Percentiles rank a stretch among this genome's conserved stretches.
Conservation (phyloP, 2,888 invertebrate species). For the Cheilosia urbana region DNA sequence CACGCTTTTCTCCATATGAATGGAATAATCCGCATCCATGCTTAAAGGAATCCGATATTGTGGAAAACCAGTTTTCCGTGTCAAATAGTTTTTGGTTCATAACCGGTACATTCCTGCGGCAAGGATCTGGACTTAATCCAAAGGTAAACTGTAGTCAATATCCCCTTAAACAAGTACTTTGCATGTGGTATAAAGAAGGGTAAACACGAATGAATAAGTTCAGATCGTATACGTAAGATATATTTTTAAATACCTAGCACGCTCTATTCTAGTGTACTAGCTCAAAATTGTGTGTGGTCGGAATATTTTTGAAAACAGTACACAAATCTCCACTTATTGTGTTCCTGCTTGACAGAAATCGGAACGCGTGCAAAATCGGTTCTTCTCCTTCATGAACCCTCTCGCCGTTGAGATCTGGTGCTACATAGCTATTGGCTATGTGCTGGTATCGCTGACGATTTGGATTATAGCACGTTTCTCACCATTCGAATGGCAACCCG, state of each 20-base stretch:
- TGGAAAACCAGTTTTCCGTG: slow-evolving; percentile 98
- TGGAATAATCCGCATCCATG: slow-evolving; percentile 94
- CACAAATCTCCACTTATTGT: slow-evolving; percentile 6
- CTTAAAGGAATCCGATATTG: slow-evolving; percentile 91
- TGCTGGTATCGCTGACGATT: slow-evolving; percentile 91
- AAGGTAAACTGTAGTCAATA: slow-evolving; percentile 85
- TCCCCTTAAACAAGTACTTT: background rate
- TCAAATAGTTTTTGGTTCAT: slow-evolving; percentile 97
- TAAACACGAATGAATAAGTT: background rate
- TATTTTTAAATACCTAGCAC: slow-evolving; percentile 5
- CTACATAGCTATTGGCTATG: slow-evolving; percentile 90
- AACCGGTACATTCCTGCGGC: slow-evolving; percentile 94
- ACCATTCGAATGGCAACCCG: slow-evolving; percentile 91
- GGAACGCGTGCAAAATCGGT: slow-evolving; percentile 88
- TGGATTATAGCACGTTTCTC: slow-evolving; percentile 94
- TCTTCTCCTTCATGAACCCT: slow-evolving; percentile 94
- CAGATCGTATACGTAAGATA: background rate
- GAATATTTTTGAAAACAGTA: background rate
- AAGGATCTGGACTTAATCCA: slow-evolving; percentile 93
- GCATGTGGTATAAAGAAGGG: background rate
- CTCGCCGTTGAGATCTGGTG: slow-evolving; percentile 94
- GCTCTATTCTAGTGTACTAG: background rate
- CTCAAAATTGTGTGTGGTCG: background rate
- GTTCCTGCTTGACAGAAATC: slow-evolving; percentile 80
- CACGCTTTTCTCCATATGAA: slow-evolving; percentile 98